Percentiles rank a stretch among this genome's conserved stretches.
phyloP scores from a whole-genome alignment of 2,113 vertebrate species.

The Motacilla tschutschensis region DNA sequence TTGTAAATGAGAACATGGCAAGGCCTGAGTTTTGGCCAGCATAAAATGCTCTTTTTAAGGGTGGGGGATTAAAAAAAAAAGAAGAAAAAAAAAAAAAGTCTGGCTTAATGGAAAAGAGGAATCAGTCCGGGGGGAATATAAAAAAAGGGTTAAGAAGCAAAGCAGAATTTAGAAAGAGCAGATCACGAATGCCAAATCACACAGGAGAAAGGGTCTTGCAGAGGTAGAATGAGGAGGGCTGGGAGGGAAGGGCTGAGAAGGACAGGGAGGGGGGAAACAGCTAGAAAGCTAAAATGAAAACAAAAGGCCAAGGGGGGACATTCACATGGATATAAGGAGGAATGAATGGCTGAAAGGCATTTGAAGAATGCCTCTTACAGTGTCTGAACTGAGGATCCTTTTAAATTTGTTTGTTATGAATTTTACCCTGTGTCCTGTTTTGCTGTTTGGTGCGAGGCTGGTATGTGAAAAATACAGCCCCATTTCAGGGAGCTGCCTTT shows the following conservation, averaged over 20 bases:
- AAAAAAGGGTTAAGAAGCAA: constrained; percentile 2
- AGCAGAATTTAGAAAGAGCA: not conserved
- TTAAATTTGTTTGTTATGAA: constrained; percentile 38
- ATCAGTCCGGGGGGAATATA: not conserved
- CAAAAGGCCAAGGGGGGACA: constrained; percentile 43
- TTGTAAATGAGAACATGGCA: constrained; percentile 48
- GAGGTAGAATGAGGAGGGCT: not conserved
- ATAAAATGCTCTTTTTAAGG: constrained; percentile 44
- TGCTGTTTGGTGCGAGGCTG: not conserved
- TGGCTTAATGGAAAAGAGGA: constrained; percentile 15
- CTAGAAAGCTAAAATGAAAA: constrained; percentile 44
- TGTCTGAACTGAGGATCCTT: not conserved
- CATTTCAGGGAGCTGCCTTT: not conserved
- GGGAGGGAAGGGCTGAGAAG: not conserved
- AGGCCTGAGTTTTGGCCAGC: not conserved
- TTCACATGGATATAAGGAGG: constrained; percentile 47
- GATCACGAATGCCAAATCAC: not conserved
- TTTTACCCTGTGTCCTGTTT: not conserved
- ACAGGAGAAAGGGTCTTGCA: not conserved
- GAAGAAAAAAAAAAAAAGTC: not conserved
- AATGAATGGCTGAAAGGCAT: constrained; percentile 38
- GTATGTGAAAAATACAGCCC: not conserved
- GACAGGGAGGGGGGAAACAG: not conserved
- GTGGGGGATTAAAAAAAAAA: not conserved
- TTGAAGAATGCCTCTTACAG: constrained; percentile 19